These are phyloP conservation scores for Fissipunctia ypsillon DNA, from an alignment of 2,888 invertebrate genomes.

Conservation along the genomic window DNA sequence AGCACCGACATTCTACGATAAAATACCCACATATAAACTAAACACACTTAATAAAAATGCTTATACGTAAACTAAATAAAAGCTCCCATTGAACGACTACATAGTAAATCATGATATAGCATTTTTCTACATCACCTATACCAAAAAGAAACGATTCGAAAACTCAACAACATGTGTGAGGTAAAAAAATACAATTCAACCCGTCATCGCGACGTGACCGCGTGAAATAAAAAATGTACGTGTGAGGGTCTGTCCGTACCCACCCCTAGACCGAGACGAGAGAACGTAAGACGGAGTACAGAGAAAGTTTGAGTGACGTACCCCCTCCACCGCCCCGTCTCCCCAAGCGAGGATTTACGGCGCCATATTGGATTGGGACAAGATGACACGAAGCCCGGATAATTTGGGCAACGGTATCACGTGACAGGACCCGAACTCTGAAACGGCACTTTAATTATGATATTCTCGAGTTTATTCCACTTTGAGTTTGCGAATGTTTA, in stretches of 20 bases:
- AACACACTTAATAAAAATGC: slow-evolving; percentile 47
- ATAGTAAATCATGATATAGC: slow-evolving; percentile 1
- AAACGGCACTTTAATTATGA: slow-evolving; percentile 90
- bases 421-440: slow-evolving; percentile 86
- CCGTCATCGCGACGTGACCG: slow-evolving; percentile 70
- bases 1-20: slow-evolving; percentile 70
- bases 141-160: slow-evolving; percentile 28
- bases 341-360: slow-evolving; percentile 88
- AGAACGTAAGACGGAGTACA: slow-evolving; percentile 89
- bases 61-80: slow-evolving; percentile 37
- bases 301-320: slow-evolving; percentile 91
- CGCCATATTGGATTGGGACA: slow-evolving; percentile 91
- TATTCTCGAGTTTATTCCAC: slow-evolving; percentile 81
- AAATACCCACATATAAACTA: slow-evolving; percentile 36
- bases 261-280: slow-evolving; percentile 84
- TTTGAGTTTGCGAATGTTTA: slow-evolving; percentile 64
- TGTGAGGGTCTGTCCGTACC: slow-evolving; percentile 82
- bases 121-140: slow-evolving; percentile 27
- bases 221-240: slow-evolving; percentile 75
- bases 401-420: slow-evolving; percentile 90
- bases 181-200: slow-evolving; percentile 68
- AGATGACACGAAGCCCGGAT: slow-evolving; percentile 90
- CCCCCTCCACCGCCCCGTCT: slow-evolving; percentile 83
- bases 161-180: slow-evolving; percentile 47
- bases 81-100: slow-evolving; percentile 24